These are phyloP conservation scores for Stichopus horrens DNA, from an alignment of 53 echinoderm and acorn worm species.

Conservation along the genomic window DNA sequence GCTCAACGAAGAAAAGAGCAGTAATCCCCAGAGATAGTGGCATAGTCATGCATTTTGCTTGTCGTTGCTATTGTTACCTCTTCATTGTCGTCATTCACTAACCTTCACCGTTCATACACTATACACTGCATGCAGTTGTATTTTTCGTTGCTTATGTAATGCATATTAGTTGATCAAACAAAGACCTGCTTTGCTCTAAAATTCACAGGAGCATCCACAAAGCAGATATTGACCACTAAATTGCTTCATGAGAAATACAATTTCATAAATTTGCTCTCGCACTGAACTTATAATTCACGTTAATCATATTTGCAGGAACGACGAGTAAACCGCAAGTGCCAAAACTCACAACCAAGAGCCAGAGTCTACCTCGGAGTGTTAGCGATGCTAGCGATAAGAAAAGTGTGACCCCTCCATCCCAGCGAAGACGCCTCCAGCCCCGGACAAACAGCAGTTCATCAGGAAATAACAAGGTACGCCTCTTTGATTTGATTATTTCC, in stretches of 20 bases:
- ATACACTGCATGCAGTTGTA: too few relatives aligned
- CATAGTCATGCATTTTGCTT: too few relatives aligned
- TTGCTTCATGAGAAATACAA: not conserved
- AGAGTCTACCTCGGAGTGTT: slow-evolving; percentile 36
- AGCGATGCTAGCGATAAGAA: slow-evolving; percentile 29
- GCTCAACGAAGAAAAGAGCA: too few relatives aligned
- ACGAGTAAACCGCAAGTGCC: slow-evolving; percentile 41
- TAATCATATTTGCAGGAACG: slow-evolving; percentile 31
- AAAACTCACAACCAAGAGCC: slow-evolving; percentile 37
- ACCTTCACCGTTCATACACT: too few relatives aligned
- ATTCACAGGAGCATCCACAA: too few relatives aligned
- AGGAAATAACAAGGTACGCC: slow-evolving; percentile 16
- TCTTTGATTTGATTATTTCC: not conserved
- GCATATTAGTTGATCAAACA: too few relatives aligned
- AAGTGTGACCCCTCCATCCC: slow-evolving; percentile 35
- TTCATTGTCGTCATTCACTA: too few relatives aligned
- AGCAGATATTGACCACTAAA: not conserved
- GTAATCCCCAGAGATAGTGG: too few relatives aligned
- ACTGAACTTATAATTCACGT: not conserved
- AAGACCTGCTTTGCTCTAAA: too few relatives aligned
- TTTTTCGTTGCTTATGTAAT: too few relatives aligned
- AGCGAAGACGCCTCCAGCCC: slow-evolving; percentile 32
- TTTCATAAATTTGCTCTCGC: not conserved
- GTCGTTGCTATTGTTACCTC: too few relatives aligned
- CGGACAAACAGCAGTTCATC: slow-evolving; percentile 30